Conservation (phyloP, 2,888 invertebrate genomes). For the Melikaiella ostensackeni region DNA sequence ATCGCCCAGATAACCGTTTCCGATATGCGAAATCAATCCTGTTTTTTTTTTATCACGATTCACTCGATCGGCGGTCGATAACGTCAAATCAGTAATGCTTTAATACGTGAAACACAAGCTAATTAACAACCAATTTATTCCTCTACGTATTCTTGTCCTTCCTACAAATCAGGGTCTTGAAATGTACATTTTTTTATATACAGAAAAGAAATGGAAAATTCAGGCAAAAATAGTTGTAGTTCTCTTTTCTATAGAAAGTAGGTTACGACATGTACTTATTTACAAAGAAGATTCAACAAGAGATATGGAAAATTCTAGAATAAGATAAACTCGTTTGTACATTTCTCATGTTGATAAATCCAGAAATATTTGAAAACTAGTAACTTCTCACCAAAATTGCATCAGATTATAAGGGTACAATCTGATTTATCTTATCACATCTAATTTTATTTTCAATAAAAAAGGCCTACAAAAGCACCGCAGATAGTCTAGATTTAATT, state of each 20-base stretch:
- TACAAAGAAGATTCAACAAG: neutral
- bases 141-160: slow-evolving; percentile 16
- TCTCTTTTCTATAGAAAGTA: neutral
- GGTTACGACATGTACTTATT: neutral
- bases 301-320: neutral
- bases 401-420: neutral
- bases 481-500: neutral
- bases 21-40: slow-evolving; percentile 38
- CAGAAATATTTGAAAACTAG: slow-evolving; percentile 2
- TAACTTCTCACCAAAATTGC: neutral
- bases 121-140: slow-evolving; percentile 6
- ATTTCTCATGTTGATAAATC: neutral
- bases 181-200: neutral
- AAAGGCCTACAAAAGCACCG: neutral
- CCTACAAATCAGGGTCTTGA: neutral
- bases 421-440: slow-evolving; percentile 19
- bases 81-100: slow-evolving; percentile 31
- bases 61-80: slow-evolving; percentile 29
- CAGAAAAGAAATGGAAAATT: no score
- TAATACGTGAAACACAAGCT: slow-evolving; percentile 21
- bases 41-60: slow-evolving; percentile 38
- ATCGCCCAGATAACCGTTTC: slow-evolving; percentile 38
- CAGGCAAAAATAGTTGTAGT: neutral
- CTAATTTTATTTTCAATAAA: slow-evolving; percentile 9
- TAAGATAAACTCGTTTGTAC: neutral